These are phyloP conservation scores for Synanthedon myopaeformis DNA, from an alignment of 2,888 invertebrate genomes.

Conservation along the genomic window DNA sequence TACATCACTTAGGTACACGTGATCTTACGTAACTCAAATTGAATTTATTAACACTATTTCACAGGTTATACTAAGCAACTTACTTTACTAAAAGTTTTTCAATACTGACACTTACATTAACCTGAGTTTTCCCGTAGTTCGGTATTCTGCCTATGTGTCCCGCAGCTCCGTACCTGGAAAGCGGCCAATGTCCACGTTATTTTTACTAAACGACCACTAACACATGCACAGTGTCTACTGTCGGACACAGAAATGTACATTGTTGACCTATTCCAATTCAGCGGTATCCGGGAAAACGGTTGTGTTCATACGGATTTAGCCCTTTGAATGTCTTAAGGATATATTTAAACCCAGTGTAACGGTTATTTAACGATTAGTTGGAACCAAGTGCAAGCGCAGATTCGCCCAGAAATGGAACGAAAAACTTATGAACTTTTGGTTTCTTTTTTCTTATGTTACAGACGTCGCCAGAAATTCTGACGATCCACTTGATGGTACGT, in stretches of 20 bases:
- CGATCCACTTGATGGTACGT: too few species aligned
- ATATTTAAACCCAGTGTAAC: too few species aligned
- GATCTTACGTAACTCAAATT: too few species aligned
- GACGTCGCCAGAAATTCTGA: too few species aligned
- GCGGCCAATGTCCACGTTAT: constrained; percentile 52
- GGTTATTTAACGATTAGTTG: too few species aligned
- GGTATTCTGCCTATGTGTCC: constrained; percentile 64
- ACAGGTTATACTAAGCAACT: background rate
- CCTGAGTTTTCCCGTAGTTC: constrained; percentile 59
- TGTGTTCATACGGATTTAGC: constrained; percentile 8
- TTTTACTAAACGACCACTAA: constrained; percentile 32
- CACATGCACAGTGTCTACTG: constrained; percentile 12
- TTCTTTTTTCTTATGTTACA: too few species aligned
- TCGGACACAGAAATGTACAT: constrained; percentile 5
- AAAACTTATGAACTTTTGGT: too few species aligned
- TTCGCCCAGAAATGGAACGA: too few species aligned
- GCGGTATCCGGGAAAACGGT: background rate
- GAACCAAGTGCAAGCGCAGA: too few species aligned
- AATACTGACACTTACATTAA: constrained; percentile 43
- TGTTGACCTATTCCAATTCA: constrained; percentile 40
- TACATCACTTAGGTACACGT: too few species aligned
- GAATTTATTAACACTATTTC: background rate
- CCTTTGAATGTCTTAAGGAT: background rate
- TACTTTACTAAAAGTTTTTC: background rate
- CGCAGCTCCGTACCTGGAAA: constrained; percentile 56